Evolutionary conservation across 2,113 vertebrate genomes (phyloP), one percentile per base, ranked within the genome.

Genomic region (zebrafish (Danio rerio)): DNA sequence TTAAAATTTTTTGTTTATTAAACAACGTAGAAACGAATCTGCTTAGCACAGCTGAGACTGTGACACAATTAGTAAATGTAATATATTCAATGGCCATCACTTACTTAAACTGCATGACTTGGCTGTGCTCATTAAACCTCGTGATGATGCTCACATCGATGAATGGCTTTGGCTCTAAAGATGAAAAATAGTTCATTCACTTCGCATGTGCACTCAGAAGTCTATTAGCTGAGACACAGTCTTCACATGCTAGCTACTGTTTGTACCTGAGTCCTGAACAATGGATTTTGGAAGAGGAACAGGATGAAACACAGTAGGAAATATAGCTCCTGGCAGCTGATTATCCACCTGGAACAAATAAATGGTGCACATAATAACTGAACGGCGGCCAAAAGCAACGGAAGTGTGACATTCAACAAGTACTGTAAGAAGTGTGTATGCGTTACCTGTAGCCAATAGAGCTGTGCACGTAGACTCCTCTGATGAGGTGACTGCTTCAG

Each of bases 261-360:
- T 15, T 69, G 40, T 93, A 99, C 98, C 97, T 92, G 98, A 96
- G 89, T 99, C 98, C 87, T 96, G 91, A 88, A 96, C 96, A 83
- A 99, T 93, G 0, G 98, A 99, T 85, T 97, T 99, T 7, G 98
- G 98, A 89, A 97, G 98, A 50, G 95, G 93, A n/a, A 99, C 98
- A 1, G 98, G 98, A 80, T 99, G 95, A 91, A 99, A 99, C 0
- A 96, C 94, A 50, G 97, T 96, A 82, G 98, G 97, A 82, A 99
- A 99, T 89, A 99, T 93, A 0, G 97, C 95, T 40, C 96, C 98
- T 9, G 95, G 94, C 59, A 99, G 92, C 20, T 99, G 98, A 90
- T 96, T 98, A 89, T 99, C 98, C 81, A 99, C 93, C 98, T 99
- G 82, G 6, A 0, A 81, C 4, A 84, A 11, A 84, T 1, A 58